Conservation (phyloP, 2,113 vertebrate genomes). For the Natator depressus region DNA sequence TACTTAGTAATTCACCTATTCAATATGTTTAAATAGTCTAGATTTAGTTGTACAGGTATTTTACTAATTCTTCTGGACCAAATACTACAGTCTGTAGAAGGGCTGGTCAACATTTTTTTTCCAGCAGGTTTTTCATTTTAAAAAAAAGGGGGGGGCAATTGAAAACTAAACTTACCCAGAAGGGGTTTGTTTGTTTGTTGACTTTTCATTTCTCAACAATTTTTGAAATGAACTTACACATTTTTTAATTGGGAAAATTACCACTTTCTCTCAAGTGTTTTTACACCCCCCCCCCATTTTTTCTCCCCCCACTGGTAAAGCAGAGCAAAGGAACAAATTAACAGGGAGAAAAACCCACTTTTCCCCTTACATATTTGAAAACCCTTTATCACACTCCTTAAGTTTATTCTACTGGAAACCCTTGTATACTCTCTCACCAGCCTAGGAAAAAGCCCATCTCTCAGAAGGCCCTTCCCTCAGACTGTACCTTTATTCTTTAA, state of each 20-base stretch:
- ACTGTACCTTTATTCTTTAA: no score
- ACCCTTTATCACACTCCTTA: neutral
- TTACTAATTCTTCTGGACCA: neutral
- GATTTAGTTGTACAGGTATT: neutral
- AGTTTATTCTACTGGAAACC: rapidly evolving
- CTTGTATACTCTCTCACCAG: no score
- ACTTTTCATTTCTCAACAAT: neutral
- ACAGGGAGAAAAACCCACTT: no score
- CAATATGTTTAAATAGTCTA: neutral
- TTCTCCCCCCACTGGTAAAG: no score
- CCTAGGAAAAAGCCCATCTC: no score
- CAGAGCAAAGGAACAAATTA: no score
- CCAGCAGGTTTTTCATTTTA: neutral
- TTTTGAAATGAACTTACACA: neutral
- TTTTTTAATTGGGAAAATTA: neutral
- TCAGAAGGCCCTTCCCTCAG: no score
- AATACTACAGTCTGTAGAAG: neutral
- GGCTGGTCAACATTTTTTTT: neutral
- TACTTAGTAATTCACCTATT: neutral
- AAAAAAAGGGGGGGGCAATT: rapidly evolving
- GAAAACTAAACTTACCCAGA: neutral
- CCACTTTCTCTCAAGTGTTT: neutral
- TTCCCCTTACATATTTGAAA: neutral
- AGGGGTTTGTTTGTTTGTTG: neutral
- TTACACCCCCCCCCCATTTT: neutral